Conservation (phyloP, 2,797 vertebrate genomes). For the Taenioides sp. region DNA sequence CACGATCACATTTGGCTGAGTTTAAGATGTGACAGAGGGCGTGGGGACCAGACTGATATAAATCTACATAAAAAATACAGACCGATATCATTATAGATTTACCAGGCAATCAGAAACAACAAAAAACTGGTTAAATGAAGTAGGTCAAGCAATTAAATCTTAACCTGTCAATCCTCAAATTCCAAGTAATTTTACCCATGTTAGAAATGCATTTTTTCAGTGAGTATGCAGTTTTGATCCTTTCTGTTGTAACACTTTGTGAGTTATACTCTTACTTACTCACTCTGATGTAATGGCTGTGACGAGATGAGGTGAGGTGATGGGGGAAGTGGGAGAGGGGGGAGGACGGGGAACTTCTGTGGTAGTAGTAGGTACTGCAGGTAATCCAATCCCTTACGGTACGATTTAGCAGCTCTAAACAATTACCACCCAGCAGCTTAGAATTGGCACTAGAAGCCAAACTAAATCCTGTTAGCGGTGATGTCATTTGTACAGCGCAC, state of each 20-base stretch:
- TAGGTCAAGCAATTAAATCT: too few relatives aligned
- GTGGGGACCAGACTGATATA: too few relatives aligned
- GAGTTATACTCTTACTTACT: conserved; percentile 76
- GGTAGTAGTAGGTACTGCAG: conserved; percentile 12
- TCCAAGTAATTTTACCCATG: too few relatives aligned
- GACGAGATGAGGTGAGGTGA: conserved; percentile 35
- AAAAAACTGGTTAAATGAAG: too few relatives aligned
- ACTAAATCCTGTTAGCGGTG: conserved; percentile 35
- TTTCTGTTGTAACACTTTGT: conserved; percentile 44
- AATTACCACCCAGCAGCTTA: conserved; percentile 48
- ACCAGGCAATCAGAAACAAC: too few relatives aligned
- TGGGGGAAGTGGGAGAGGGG: not conserved
- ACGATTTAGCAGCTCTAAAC: conserved; percentile 68
- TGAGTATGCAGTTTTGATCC: conserved; percentile 23
- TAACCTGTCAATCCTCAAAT: too few relatives aligned
- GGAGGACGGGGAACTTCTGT: not conserved
- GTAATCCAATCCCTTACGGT: conserved; percentile 69
- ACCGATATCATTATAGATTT: too few relatives aligned
- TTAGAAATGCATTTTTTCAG: too few relatives aligned
- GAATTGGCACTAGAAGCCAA: conserved; percentile 42
- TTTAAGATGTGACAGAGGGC: too few relatives aligned
- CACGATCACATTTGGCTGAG: too few relatives aligned
- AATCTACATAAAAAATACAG: too few relatives aligned
- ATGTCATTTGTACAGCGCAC: conserved; percentile 41
- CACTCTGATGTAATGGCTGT: conserved; percentile 76